Evolutionary conservation across 2,797 vertebrate species (phyloP).

Genomic region (Acridotheres tristis): DNA sequence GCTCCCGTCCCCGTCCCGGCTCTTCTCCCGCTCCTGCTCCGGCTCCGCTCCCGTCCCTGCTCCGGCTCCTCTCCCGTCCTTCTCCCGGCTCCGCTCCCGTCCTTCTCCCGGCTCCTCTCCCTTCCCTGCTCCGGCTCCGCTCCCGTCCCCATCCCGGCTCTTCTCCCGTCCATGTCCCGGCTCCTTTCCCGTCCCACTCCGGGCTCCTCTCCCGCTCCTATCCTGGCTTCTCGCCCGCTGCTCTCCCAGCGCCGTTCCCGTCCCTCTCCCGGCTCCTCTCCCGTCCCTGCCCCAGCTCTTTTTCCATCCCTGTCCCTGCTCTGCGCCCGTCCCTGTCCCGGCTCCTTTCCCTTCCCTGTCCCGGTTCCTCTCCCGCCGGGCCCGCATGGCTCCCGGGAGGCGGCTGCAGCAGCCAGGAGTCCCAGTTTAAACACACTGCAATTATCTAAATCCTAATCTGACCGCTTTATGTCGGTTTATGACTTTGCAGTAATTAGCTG

Average conservation of each 20-base stretch:
- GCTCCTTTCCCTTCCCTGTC: not conserved
- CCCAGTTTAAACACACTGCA: not conserved
- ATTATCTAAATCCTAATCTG: not conserved
- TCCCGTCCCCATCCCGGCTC: no score
- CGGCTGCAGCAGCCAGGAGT: not conserved
- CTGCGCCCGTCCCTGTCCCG: fast-evolving
- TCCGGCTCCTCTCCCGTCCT: not conserved
- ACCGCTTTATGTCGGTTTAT: not conserved
- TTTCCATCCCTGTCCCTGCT: fast-evolving
- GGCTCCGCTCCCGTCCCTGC: fast-evolving
- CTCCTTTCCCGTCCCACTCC: no score
- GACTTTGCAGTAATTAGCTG: not conserved
- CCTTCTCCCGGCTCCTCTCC: no score
- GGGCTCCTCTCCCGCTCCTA: not conserved
- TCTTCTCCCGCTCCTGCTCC: not conserved
- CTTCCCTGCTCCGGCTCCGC: not conserved
- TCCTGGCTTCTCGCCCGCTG: no score
- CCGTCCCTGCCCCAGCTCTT: not conserved
- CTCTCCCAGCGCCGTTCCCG: not conserved
- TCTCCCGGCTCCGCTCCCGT: fast-evolving
- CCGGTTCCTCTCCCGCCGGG: not conserved
- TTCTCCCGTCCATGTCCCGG: not conserved
- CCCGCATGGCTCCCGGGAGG: not conserved
- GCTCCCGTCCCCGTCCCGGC: no score
- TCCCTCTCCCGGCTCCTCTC: fast-evolving